These are phyloP conservation scores for Schmidtea mediterranea DNA, from an alignment of 1,140 invertebrate species.

Conservation along the genomic window DNA sequence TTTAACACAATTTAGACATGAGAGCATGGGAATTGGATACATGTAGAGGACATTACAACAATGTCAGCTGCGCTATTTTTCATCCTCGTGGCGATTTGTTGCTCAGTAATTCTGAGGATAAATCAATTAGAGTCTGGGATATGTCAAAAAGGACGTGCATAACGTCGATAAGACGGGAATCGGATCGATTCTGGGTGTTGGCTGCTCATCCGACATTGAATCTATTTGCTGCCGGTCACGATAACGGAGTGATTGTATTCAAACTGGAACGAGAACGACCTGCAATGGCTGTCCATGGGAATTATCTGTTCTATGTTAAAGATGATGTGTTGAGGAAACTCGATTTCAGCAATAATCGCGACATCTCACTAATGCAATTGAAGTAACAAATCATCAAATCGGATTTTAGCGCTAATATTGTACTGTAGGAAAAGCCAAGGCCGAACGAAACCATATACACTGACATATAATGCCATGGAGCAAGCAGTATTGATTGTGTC, in stretches of 20 bases:
- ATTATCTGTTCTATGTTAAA: slow-evolving; percentile 81
- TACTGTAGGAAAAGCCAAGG: slow-evolving; percentile 9
- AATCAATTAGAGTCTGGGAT: slow-evolving; percentile 91
- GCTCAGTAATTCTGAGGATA: slow-evolving; percentile 86
- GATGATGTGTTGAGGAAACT: slow-evolving; percentile 61
- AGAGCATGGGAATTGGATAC: slow-evolving; percentile 95
- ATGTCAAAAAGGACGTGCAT: slow-evolving; percentile 86
- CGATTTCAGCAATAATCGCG: slow-evolving; percentile 71
- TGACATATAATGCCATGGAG: slow-evolving; percentile 85
- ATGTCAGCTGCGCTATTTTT: slow-evolving; percentile 87
- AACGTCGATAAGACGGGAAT: slow-evolving; percentile 66
- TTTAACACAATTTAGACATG: slow-evolving; percentile 12
- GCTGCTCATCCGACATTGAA: slow-evolving; percentile 47
- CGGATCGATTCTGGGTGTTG: slow-evolving; percentile 86
- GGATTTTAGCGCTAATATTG: too few relatives aligned
- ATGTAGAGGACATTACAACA: slow-evolving; percentile 93
- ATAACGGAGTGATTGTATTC: slow-evolving; percentile 45
- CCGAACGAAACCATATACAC: slow-evolving; percentile 32
- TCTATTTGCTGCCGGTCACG: slow-evolving; percentile 51
- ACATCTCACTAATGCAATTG: slow-evolving; percentile 69
- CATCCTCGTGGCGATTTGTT: slow-evolving; percentile 88
- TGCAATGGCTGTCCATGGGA: slow-evolving; percentile 62
- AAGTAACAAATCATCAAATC: slow-evolving; percentile 35
- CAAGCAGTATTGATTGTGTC: slow-evolving; percentile 58
- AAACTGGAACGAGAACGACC: slow-evolving; percentile 68